phyloP scores from a whole-genome alignment of 2,113 vertebrate species.

The Meriones unguiculatus region DNA sequence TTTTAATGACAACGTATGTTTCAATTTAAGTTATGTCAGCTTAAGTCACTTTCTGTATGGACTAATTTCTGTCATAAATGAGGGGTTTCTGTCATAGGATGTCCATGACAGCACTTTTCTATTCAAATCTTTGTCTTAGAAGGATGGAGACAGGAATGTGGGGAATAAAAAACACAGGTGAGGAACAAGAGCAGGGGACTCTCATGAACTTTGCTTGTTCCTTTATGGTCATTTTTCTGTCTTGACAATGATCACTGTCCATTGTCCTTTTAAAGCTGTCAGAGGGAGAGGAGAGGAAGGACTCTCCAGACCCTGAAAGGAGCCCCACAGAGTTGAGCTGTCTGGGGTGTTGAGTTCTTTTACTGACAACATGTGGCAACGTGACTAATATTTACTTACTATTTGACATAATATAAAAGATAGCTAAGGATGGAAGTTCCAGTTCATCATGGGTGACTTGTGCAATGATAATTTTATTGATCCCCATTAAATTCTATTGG shows the following conservation, averaged over 20 bases:
- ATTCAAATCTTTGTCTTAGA: not conserved
- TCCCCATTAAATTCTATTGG: constrained; percentile 70
- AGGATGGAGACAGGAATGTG: not conserved
- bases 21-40: constrained; percentile 60
- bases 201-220: not conserved
- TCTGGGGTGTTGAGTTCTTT: not conserved
- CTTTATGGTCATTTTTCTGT: not conserved
- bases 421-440: not conserved
- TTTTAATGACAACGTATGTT: constrained; percentile 68
- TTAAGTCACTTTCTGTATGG: constrained; percentile 56
- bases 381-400: not conserved
- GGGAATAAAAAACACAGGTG: not conserved
- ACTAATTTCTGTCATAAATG: constrained; percentile 61
- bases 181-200: not conserved
- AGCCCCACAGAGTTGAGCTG: not conserved
- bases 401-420: not conserved
- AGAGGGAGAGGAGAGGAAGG: not conserved
- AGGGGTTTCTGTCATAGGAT: constrained; percentile 25
- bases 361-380: not conserved
- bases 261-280: not conserved
- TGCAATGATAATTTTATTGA: constrained; percentile 64
- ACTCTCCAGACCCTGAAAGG: not conserved
- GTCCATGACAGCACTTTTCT: constrained; percentile 43
- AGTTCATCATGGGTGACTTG: not conserved
- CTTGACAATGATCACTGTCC: not conserved